Conservation (phyloP, 1,140 invertebrate genomes). For the Gryon sp. region DNA sequence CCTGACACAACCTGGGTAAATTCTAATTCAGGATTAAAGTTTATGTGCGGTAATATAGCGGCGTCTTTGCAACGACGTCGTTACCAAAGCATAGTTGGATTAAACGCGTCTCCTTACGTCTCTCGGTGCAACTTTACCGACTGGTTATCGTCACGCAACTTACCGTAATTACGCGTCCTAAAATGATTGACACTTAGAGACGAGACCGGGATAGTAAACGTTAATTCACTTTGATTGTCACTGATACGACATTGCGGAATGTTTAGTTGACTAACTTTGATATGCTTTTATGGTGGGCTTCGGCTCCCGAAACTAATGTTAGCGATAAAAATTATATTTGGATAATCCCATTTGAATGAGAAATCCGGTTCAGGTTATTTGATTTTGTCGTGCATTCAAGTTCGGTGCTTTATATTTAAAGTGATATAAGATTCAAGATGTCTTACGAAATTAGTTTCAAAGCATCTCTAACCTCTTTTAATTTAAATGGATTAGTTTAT, state of each 20-base stretch:
- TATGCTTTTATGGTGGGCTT: conserved; percentile 22
- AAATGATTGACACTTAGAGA: conserved; percentile 68
- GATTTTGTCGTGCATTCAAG: conserved; percentile 19
- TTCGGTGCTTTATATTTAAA: too few relatives aligned
- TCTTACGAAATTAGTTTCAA: too few relatives aligned
- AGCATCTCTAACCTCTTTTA: too few relatives aligned
- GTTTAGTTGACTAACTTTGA: conserved; percentile 15
- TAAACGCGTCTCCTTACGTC: conserved; percentile 67
- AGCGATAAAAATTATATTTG: conserved; percentile 48
- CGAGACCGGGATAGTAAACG: conserved; percentile 63
- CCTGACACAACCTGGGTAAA: conserved; percentile 35
- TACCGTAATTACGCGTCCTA: conserved; percentile 63
- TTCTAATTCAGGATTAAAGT: conserved; percentile 74
- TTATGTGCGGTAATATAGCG: conserved; percentile 70
- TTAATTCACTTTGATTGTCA: conserved; percentile 68
- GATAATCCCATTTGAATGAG: conserved; percentile 46
- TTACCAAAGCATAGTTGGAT: conserved; percentile 73
- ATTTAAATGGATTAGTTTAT: too few relatives aligned
- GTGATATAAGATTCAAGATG: too few relatives aligned
- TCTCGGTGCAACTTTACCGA: conserved; percentile 58
- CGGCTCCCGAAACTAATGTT: conserved; percentile 13
- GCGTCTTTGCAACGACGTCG: conserved; percentile 67
- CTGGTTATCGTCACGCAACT: conserved; percentile 65
- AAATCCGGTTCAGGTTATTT: conserved; percentile 22
- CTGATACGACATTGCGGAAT: conserved; percentile 32